Conservation (phyloP, 2,113 vertebrate species). For the Leptodactylus fuscus region DNA sequence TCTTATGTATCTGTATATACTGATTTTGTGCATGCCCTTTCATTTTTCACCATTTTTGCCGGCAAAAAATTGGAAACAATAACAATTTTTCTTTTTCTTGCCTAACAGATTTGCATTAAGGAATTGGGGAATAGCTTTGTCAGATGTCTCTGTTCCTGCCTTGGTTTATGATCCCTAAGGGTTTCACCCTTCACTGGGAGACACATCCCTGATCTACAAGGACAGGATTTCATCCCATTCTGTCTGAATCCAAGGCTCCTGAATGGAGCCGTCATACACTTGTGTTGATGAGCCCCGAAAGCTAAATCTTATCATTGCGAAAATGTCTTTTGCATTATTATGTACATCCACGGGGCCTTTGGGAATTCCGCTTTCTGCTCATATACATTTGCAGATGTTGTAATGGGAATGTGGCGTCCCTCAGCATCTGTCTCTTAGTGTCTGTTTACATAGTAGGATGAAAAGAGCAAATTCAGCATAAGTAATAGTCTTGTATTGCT, state of each 20-base stretch:
- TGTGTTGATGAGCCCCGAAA: background rate
- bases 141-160: too few relatives aligned
- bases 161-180: too few relatives aligned
- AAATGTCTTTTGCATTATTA: background rate
- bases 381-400: constrained; percentile 43
- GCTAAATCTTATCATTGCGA: background rate
- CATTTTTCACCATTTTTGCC: too few relatives aligned
- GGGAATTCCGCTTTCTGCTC: background rate
- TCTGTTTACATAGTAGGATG: background rate
- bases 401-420: background rate
- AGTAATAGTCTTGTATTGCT: constrained; percentile 10
- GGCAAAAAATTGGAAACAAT: too few relatives aligned
- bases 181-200: background rate
- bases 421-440: constrained; percentile 33
- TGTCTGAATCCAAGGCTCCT: background rate
- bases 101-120: too few relatives aligned
- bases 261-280: background rate
- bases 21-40: too few relatives aligned
- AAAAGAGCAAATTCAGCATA: constrained; percentile 20
- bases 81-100: too few relatives aligned
- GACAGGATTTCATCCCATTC: background rate
- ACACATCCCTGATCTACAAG: background rate
- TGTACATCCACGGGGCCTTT: background rate
- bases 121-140: too few relatives aligned
- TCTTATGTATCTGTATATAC: too few relatives aligned